Conservation (phyloP, 2,888 invertebrate genomes). For the Pyrrhosoma nymphula region DNA sequence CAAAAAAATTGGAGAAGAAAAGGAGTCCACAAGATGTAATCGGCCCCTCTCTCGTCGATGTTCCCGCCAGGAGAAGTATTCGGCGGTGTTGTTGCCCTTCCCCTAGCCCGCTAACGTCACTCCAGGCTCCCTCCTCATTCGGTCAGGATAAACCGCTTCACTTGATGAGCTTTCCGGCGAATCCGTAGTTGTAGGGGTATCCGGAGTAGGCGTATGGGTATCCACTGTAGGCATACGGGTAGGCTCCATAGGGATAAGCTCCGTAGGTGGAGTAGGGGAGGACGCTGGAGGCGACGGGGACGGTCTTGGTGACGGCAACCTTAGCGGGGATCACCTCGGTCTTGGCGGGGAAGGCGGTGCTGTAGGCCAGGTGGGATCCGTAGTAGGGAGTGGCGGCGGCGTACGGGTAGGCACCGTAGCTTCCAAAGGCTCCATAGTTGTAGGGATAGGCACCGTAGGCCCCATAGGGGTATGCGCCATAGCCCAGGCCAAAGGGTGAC, state of each 20-base stretch:
- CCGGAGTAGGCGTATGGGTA: constrained; percentile 5
- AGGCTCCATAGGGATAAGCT: constrained; percentile 17
- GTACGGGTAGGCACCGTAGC: background rate
- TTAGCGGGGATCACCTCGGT: background rate
- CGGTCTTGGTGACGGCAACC: background rate
- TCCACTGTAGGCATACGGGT: background rate
- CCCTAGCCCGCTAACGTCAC: background rate
- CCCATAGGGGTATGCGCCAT: constrained; percentile 50
- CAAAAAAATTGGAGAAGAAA: background rate
- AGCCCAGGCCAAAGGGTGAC: constrained; percentile 36
- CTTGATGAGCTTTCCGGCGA: constrained; percentile 59
- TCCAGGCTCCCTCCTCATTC: background rate
- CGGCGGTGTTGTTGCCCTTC: background rate
- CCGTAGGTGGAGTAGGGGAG: constrained; percentile 34
- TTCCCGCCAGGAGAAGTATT: background rate
- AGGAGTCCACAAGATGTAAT: constrained; percentile 57
- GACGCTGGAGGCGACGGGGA: constrained; percentile 24
- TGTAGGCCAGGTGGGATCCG: constrained; percentile 48
- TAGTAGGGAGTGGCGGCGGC: constrained; percentile 40
- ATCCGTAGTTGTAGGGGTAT: constrained; percentile 37
- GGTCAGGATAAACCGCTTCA: background rate
- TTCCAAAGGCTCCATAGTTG: background rate
- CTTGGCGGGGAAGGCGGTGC: constrained; percentile 33
- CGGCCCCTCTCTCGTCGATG: constrained; percentile 15
- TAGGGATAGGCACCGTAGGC: background rate